phyloP scores from a whole-genome alignment of 2,888 invertebrate genomes.

The Atherix ibis region DNA sequence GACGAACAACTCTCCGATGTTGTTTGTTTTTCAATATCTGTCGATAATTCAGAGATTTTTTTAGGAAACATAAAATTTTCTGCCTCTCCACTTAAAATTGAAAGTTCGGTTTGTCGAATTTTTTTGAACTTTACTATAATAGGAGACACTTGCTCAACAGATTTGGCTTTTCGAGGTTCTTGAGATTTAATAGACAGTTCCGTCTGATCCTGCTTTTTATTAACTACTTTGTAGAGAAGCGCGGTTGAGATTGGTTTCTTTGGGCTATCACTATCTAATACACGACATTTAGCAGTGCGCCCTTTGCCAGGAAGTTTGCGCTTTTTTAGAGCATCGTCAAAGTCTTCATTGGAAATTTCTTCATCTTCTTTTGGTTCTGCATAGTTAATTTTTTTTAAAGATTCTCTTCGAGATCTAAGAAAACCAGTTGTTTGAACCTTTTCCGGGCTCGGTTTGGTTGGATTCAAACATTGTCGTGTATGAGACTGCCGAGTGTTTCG shows the following conservation, averaged over 20 bases:
- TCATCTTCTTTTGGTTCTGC: conserved; percentile 13
- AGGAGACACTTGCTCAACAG: conserved; percentile 21
- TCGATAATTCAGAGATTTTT: conserved; percentile 25
- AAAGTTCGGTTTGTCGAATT: conserved; percentile 55
- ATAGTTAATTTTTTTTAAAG: conserved; percentile 13
- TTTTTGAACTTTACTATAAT: conserved; percentile 61
- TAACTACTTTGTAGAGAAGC: conserved; percentile 28
- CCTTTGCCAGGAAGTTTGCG: background rate
- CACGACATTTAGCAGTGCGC: conserved; percentile 1
- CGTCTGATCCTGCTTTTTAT: conserved; percentile 16
- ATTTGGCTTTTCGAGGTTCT: conserved; percentile 8
- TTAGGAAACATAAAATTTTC: conserved; percentile 76
- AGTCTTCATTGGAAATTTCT: conserved; percentile 10
- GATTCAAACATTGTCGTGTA: conserved; percentile 3
- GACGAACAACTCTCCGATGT: conserved; percentile 27
- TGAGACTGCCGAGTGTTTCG: conserved; percentile 5
- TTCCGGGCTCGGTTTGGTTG: background rate
- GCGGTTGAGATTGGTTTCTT: conserved; percentile 21
- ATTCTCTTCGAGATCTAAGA: conserved; percentile 17
- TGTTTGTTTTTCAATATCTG: conserved; percentile 37
- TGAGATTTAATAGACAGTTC: conserved; percentile 13
- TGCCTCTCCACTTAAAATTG: conserved; percentile 66
- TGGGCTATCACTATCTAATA: conserved; percentile 1
- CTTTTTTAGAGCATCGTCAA: conserved; percentile 9
- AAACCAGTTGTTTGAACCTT: conserved; percentile 20